These are phyloP conservation scores for Macaria notata DNA, from an alignment of 2,888 invertebrate genomes.

Conservation along the genomic window DNA sequence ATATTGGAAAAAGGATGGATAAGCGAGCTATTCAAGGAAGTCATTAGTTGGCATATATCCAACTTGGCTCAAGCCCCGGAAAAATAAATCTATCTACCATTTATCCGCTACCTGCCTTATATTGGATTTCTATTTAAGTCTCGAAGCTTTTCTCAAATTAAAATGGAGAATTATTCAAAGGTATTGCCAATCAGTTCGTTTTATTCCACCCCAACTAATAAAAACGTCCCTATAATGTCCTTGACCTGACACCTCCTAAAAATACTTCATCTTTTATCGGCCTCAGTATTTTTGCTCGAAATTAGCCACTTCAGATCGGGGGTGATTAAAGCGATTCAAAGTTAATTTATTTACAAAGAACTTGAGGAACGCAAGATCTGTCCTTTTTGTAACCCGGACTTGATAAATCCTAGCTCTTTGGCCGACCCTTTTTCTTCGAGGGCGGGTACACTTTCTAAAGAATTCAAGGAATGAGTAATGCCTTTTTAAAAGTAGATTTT, in stretches of 20 bases:
- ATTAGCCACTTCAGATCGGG: conserved; percentile 8
- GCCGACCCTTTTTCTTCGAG: conserved; percentile 8
- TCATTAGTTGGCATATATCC: too few relatives aligned
- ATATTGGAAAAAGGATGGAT: too few relatives aligned
- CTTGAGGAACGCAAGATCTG: conserved; percentile 7
- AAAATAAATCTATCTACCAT: too few relatives aligned
- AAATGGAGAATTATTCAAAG: too few relatives aligned
- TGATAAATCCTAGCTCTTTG: conserved; percentile 8
- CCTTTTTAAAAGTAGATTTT: conserved; percentile 6
- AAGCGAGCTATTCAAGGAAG: too few relatives aligned
- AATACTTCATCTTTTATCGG: conserved; percentile 6
- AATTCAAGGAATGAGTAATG: conserved; percentile 8
- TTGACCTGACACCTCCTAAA: conserved; percentile 1
- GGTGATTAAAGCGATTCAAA: conserved; percentile 14
- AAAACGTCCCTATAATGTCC: not conserved
- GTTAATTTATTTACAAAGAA: conserved; percentile 21
- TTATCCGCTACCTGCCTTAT: too few relatives aligned
- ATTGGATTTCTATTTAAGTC: too few relatives aligned
- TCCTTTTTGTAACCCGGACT: conserved; percentile 10
- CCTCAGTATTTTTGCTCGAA: conserved; percentile 4
- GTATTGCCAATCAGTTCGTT: too few relatives aligned
- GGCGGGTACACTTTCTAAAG: conserved; percentile 6
- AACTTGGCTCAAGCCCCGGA: too few relatives aligned
- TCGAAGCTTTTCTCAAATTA: too few relatives aligned
- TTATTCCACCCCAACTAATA: not conserved